A percentile compares a stretch with the other conserved stretches of the same genome.
Conservation (phyloP, 2,888 invertebrate genomes). For the Perdita meconis region DNA sequence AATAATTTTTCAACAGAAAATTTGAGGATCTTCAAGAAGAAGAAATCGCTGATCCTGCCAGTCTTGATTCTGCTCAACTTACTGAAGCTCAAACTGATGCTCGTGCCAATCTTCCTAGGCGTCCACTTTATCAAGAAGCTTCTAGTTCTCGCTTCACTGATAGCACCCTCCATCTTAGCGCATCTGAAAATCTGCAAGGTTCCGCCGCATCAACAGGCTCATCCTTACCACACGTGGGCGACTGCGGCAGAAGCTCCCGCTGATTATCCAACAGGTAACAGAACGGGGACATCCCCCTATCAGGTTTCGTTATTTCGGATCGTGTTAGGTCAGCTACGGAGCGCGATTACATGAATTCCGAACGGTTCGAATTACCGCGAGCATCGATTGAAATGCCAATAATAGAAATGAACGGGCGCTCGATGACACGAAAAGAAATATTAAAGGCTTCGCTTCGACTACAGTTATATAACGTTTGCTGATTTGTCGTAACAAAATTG, state of each 20-base stretch:
- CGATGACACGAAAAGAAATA: slow-evolving; percentile 10
- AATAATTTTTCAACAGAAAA: slow-evolving; percentile 57
- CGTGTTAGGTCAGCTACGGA: background rate
- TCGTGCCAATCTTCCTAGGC: slow-evolving; percentile 87
- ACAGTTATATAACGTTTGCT: slow-evolving; percentile 47
- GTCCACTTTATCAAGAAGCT: slow-evolving; percentile 89
- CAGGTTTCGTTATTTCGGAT: slow-evolving; percentile 15
- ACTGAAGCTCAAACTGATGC: slow-evolving; percentile 85
- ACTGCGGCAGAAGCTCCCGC: slow-evolving; percentile 78
- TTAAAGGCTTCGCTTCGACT: slow-evolving; percentile 4
- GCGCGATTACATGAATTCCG: background rate
- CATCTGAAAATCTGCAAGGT: slow-evolving; percentile 82
- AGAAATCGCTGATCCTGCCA: slow-evolving; percentile 90
- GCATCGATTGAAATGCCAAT: slow-evolving; percentile 7
- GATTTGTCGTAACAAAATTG: background rate
- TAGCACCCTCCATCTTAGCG: slow-evolving; percentile 87
- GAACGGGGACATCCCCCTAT: background rate
- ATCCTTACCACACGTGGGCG: slow-evolving; percentile 78
- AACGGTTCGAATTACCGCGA: background rate
- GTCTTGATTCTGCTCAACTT: slow-evolving; percentile 81
- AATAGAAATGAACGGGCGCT: background rate
- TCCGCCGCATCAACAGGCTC: slow-evolving; percentile 62
- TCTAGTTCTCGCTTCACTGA: slow-evolving; percentile 86
- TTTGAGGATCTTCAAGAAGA: slow-evolving; percentile 85
- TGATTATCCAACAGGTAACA: slow-evolving; percentile 81